Evolutionary conservation across 2,797 vertebrate genomes (phyloP).

Genomic region (Malacoraja senta): DNA sequence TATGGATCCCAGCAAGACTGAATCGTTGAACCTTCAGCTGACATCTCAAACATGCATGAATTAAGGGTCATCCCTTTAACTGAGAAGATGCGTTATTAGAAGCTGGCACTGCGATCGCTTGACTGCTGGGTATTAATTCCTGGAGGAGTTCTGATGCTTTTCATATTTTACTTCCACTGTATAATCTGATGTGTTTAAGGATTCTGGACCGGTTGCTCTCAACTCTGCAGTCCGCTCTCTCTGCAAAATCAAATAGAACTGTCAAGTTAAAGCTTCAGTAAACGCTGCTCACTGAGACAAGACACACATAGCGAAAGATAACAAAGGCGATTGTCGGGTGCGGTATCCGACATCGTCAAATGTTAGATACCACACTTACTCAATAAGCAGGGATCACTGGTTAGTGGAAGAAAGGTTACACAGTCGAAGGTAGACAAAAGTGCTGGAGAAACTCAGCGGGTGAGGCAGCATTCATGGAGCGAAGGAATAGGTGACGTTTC

Average conservation of each 20-base stretch:
- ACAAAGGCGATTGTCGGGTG: too few relatives aligned
- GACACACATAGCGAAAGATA: neutral
- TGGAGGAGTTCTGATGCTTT: neutral
- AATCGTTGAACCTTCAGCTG: slow-evolving; percentile 31
- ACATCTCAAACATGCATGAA: slow-evolving; percentile 24
- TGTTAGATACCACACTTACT: neutral
- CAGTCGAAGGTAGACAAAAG: too few relatives aligned
- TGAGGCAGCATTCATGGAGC: too few relatives aligned
- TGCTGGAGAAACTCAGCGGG: too few relatives aligned
- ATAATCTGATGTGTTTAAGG: neutral
- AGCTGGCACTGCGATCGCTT: neutral
- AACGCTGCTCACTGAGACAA: neutral
- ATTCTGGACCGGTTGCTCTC: neutral
- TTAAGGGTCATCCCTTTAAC: neutral
- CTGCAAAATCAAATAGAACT: neutral
- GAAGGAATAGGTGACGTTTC: too few relatives aligned
- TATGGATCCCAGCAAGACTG: neutral
- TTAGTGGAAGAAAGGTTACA: neutral
- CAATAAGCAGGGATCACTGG: neutral
- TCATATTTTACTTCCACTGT: neutral
- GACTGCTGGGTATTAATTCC: slow-evolving; percentile 25
- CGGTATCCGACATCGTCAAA: too few relatives aligned
- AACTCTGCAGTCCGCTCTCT: neutral
- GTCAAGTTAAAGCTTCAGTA: neutral
- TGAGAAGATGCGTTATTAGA: slow-evolving; percentile 23